Base-by-base conservation (phyloP, 2,888 invertebrate genomes). In the Opisthograptis luteolata region DNA sequence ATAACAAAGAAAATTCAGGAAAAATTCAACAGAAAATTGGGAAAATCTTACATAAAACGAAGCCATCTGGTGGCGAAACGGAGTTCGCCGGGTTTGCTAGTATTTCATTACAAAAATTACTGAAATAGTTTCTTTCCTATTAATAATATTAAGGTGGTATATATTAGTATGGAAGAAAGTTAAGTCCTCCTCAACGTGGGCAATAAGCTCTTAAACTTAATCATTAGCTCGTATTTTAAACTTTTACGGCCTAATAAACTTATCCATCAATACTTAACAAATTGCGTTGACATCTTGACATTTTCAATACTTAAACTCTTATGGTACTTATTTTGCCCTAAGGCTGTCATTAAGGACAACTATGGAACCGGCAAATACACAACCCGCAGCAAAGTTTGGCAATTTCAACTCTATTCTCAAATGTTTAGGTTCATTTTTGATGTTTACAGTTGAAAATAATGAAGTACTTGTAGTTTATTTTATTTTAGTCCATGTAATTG, bases 211-310 rank as follows among this genome's bases (percentile, higher is more conserved):
- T 36, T 19, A 39, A 28, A 44, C 6, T 41, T 32, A 42, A 37
- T 37, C 24, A 40, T 31, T 20, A 34, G 34, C 24, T 24, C 19
- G 27, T 24, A 12, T 49, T 35, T 52, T 42, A 43, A 47, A 47
- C 20, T 39, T 47, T 53, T 30, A 53, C 42, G 28, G 34, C 30
- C 24, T 34, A 25, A 40, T 45, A 32, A 44, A 50, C 50, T 24
- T 28, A 30, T 51, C 50, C 37, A 31, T 51, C 50, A 44, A 41
- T 51, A 45, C 28, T 50, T 41, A 41, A 45, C 40, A 9, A 44
- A 49, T 44, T 19, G 13, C 22, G 30, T 9, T 19, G 48, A 42
- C 48, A 20, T 37, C 32, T 39, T 6, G 40, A 50, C 44, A 15
- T 43, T 34, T 13, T 9, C 36, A 35, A 34, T 50, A 44, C 44